Percentiles rank a stretch among this genome's conserved stretches.
Evolutionary conservation across 2,113 vertebrate genomes (phyloP).

Genomic region (Callopanchax toddi): DNA sequence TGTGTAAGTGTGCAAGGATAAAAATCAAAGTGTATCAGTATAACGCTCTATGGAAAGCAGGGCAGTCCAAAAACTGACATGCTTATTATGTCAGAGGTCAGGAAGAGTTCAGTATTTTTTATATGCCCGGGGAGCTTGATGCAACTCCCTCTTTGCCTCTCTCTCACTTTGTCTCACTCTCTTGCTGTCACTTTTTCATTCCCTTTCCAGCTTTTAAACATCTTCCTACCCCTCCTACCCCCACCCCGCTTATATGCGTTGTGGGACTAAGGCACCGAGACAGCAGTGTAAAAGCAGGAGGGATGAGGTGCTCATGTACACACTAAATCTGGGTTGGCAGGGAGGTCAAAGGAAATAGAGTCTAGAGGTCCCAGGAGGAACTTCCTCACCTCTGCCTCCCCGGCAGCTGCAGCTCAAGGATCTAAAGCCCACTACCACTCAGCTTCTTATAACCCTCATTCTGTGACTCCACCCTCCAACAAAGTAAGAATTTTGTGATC

Average conservation of each 20-base stretch:
- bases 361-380: slow-evolving; percentile 71
- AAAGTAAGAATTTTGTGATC: slow-evolving; percentile 53
- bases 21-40: slow-evolving; percentile 79
- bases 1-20: slow-evolving; percentile 66
- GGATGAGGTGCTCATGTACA: slow-evolving; percentile 72
- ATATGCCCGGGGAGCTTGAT: slow-evolving; percentile 60
- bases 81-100: slow-evolving; percentile 80
- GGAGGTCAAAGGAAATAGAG: slow-evolving; percentile 77
- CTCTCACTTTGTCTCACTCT: slow-evolving; percentile 32
- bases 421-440: slow-evolving; percentile 24
- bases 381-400: slow-evolving; percentile 66
- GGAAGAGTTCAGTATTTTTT: slow-evolving; percentile 70
- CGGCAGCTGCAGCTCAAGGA: slow-evolving; percentile 46
- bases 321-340: slow-evolving; percentile 77
- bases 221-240: slow-evolving; percentile 2
- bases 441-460: slow-evolving; percentile 31
- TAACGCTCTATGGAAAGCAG: slow-evolving; percentile 64
- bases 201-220: slow-evolving; percentile 39
- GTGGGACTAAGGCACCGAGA: slow-evolving; percentile 64
- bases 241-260: slow-evolving; percentile 43
- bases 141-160: slow-evolving; percentile 67
- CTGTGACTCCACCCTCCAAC: slow-evolving; percentile 36
- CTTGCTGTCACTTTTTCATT: slow-evolving; percentile 17
- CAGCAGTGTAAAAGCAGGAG: slow-evolving; percentile 69
- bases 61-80: slow-evolving; percentile 65